Percentiles rank a stretch among this genome's conserved stretches.
phyloP scores from a whole-genome alignment of 1,140 invertebrate species.

The Plectrocnemia conspersa region DNA sequence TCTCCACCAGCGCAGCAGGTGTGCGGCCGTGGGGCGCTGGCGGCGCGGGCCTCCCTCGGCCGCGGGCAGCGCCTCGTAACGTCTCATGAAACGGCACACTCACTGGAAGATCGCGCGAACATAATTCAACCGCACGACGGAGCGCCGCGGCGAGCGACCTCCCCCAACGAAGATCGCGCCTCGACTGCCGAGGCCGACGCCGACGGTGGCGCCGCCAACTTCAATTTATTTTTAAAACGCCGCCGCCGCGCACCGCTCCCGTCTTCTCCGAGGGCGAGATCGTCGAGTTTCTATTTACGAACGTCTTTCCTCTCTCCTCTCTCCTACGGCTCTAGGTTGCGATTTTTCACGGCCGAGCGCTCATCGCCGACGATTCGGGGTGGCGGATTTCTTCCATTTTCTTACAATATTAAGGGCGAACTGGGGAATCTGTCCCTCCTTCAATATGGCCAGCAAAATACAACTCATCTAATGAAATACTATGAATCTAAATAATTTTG shows the following conservation, averaged over 20 bases:
- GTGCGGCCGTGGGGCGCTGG: slow-evolving; percentile 65
- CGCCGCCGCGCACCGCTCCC: background rate
- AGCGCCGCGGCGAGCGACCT: background rate
- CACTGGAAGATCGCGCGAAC: too few species aligned
- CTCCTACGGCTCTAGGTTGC: background rate
- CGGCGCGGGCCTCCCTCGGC: slow-evolving; percentile 45
- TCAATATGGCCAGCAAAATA: too few species aligned
- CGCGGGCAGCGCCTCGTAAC: slow-evolving; percentile 52
- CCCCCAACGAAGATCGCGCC: background rate
- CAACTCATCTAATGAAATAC: too few species aligned
- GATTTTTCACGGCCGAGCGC: background rate
- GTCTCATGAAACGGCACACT: slow-evolving; percentile 46
- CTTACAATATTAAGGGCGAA: too few species aligned
- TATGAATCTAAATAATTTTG: too few species aligned
- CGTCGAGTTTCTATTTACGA: background rate
- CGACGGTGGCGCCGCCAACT: background rate
- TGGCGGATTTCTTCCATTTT: too few species aligned
- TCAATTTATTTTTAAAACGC: background rate
- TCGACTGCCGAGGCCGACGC: background rate
- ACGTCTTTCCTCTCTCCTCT: background rate
- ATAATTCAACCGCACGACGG: too few species aligned
- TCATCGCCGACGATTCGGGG: background rate
- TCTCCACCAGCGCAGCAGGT: slow-evolving; percentile 74
- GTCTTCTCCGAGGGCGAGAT: background rate
- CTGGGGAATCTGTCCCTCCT: too few species aligned